These are phyloP conservation scores for Micromussa lordhowensis DNA, from an alignment of 92 coral and sea anemone species.

Conservation along the genomic window DNA sequence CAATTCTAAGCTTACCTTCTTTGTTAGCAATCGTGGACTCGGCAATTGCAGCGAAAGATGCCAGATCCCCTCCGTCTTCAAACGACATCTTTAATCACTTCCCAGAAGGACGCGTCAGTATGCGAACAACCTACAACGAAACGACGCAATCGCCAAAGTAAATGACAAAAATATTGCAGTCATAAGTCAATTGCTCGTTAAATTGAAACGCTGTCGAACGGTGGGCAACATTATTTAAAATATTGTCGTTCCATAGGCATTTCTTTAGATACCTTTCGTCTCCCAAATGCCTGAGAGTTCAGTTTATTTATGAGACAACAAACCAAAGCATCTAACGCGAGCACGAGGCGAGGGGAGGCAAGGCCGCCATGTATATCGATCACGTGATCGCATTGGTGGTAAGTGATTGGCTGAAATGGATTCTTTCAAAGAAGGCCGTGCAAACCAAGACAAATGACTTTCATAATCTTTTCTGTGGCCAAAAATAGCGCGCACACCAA, in stretches of 20 bases:
- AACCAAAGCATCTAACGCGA: neutral
- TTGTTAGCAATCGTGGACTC: slow-evolving; percentile 79
- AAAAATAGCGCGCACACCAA: neutral
- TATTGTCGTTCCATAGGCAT: neutral
- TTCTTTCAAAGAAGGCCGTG: neutral
- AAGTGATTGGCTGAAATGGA: slow-evolving; percentile 70
- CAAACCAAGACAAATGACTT: neutral
- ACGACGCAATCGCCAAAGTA: slow-evolving; percentile 38
- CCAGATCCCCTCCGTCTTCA: slow-evolving; percentile 85
- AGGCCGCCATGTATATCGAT: slow-evolving; percentile 80
- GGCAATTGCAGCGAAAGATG: slow-evolving; percentile 87
- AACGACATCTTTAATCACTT: slow-evolving; percentile 74
- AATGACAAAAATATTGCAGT: neutral
- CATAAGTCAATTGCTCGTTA: neutral
- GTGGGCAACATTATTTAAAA: neutral
- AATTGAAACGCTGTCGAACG: neutral
- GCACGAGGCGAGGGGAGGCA: slow-evolving; percentile 76
- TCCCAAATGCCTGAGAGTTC: slow-evolving; percentile 6
- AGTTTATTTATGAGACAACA: slow-evolving; percentile 7
- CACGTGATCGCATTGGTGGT: slow-evolving; percentile 68
- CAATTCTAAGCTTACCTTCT: slow-evolving; percentile 69
- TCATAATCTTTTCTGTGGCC: neutral
- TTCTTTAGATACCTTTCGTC: neutral
- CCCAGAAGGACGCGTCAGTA: slow-evolving; percentile 19
- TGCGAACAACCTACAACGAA: slow-evolving; percentile 36